Conservation (phyloP, 2,888 invertebrate genomes). For the Metalampra italica region DNA sequence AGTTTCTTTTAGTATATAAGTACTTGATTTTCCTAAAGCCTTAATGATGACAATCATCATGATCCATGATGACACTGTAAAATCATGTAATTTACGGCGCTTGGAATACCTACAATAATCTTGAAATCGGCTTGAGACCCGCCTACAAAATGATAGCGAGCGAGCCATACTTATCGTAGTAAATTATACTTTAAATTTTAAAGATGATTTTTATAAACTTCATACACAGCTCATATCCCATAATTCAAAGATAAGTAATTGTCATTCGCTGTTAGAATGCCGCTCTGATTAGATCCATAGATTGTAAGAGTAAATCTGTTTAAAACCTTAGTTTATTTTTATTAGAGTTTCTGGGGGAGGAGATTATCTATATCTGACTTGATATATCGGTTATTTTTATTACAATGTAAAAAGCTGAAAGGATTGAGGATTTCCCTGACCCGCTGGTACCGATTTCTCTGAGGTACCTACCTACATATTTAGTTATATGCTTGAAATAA, state of each 20-base stretch:
- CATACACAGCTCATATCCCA: slow-evolving; percentile 8
- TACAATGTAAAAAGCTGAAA: no score
- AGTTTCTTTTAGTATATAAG: no score
- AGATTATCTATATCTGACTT: slow-evolving; percentile 16
- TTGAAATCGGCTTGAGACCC: neutral
- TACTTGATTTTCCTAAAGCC: no score
- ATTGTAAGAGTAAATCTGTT: slow-evolving; percentile 5
- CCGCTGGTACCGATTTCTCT: no score
- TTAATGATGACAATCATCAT: no score
- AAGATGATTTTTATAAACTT: slow-evolving; percentile 11
- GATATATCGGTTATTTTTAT: slow-evolving; percentile 11
- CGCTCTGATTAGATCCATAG: slow-evolving; percentile 12
- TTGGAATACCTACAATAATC: neutral
- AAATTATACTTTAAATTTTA: neutral
- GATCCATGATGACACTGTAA: neutral
- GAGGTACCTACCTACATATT: no score
- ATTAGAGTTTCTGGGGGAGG: slow-evolving; percentile 7
- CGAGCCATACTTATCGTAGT: neutral
- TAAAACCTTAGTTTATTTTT: slow-evolving; percentile 15
- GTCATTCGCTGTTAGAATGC: slow-evolving; percentile 16
- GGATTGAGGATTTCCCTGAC: no score
- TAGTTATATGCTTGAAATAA: no score
- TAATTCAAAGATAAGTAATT: slow-evolving; percentile 18
- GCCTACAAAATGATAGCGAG: neutral
- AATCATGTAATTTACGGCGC: neutral